phyloP scores from a whole-genome alignment of 2,113 vertebrate genomes.

The Cynopterus brachyotis region DNA sequence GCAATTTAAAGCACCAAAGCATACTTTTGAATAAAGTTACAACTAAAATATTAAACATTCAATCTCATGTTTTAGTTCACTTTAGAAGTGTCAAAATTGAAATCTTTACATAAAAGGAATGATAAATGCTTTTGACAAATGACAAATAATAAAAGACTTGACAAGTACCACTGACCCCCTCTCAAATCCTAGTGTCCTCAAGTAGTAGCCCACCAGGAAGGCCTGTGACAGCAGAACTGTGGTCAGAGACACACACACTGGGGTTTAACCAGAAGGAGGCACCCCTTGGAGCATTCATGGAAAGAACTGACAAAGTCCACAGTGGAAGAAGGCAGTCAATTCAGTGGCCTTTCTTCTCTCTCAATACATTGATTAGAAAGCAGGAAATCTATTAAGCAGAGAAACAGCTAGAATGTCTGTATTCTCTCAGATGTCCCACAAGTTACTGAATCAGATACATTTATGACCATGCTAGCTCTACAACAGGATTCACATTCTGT shows the following conservation, averaged over 20 bases:
- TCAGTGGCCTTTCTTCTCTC: background rate
- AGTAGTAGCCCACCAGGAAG: background rate
- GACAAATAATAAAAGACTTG: background rate
- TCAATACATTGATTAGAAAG: background rate
- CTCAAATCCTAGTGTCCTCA: background rate
- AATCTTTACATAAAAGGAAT: slow-evolving; percentile 8
- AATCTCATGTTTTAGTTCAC: background rate
- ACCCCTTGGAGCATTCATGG: background rate
- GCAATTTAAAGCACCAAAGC: slow-evolving; percentile 56
- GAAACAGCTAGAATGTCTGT: slow-evolving; percentile 10
- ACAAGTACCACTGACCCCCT: background rate
- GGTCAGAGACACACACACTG: background rate
- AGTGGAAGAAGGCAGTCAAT: background rate
- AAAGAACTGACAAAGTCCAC: background rate
- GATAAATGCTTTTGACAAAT: background rate
- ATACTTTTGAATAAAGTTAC: slow-evolving; percentile 2
- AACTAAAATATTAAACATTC: slow-evolving; percentile 20
- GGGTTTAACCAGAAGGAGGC: background rate
- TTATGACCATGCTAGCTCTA: background rate
- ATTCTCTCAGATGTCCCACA: slow-evolving; percentile 24
- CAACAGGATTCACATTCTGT: background rate
- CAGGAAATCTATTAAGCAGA: slow-evolving; percentile 29
- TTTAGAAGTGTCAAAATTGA: background rate
- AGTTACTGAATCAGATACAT: slow-evolving; percentile 11
- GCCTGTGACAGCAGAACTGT: background rate